Base-by-base conservation (phyloP, 1,140 invertebrate species). In the Chelonus insularis region DNA sequence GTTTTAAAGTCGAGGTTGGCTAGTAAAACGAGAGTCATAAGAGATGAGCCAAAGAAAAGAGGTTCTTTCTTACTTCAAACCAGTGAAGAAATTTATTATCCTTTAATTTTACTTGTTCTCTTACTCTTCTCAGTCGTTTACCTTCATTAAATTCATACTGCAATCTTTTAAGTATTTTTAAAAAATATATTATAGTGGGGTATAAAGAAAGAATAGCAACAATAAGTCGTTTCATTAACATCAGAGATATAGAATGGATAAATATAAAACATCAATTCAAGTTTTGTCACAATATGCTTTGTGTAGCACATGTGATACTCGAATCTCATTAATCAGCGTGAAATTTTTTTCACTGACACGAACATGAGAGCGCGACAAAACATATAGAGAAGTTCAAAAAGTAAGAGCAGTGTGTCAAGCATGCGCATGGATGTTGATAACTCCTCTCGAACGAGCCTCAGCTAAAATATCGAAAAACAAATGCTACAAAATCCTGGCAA, bases 391-490 rank as follows among this genome's bases (percentile, higher is more conserved):
- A 29, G 25, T 29, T 29, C 25, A 29, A 29, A 4, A 29, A 29
- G 25, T 29, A 29, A 29, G 7, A 29, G 25, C 25, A 18, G 43
- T 48, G 14, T 23, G 57, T 50, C 45, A 18, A 45, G 32, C n/a
- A 34, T 32, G 57, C 8, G 45, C 11, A 12, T 12, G 8, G 16
- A 29, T 20, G 43, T 47, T 9, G 14, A 47, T 14, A n/a, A 3
- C 12, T 37, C 3, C 11, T 9, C 16, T 21, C 16, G 1, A 50
- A 25, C 18, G 36, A 14, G 36, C 23, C 20, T 3, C 48, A 47
- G 36, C 4, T 12, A 29, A 63, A 63, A 63, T 63, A 63, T 64
- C 57, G 57, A 64, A 64, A 64, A 64, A 60, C 57, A 60, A 64
- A 60, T 56, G 57, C 43, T 36, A 51, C 11, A 25, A 36, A 50